Evolutionary conservation across 2,888 invertebrate genomes (phyloP).

Genomic region (Agriopis leucophaearia): DNA sequence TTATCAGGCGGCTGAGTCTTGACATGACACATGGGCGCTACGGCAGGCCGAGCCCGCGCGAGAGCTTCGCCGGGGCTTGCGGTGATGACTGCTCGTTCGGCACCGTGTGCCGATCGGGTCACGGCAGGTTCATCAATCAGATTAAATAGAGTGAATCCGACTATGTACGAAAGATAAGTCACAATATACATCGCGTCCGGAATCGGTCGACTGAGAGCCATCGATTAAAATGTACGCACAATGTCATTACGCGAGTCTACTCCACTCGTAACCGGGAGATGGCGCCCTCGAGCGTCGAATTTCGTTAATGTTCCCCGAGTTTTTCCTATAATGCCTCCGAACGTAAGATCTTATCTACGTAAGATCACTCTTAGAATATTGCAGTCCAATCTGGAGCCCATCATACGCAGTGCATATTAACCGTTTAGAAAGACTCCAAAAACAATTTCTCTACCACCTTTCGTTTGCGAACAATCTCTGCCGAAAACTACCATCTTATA

Average conservation of each 20-base stretch:
- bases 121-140: slow-evolving; percentile 63
- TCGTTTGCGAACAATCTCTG: too few species aligned
- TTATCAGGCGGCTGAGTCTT: slow-evolving; percentile 80
- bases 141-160: slow-evolving; percentile 60
- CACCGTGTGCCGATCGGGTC: slow-evolving; percentile 36
- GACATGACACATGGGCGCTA: slow-evolving; percentile 81
- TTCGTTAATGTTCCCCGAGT: slow-evolving; percentile 65
- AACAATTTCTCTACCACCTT: too few species aligned
- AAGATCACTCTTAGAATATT: too few species aligned
- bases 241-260: slow-evolving; percentile 70
- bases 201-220: slow-evolving; percentile 69
- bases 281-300: slow-evolving; percentile 59
- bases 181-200: slow-evolving; percentile 60
- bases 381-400: too few species aligned
- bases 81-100: slow-evolving; percentile 9
- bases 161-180: slow-evolving; percentile 60
- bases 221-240: slow-evolving; percentile 77
- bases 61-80: background rate
- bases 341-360: too few species aligned
- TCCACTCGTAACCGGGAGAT: slow-evolving; percentile 62
- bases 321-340: slow-evolving; percentile 63
- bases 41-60: slow-evolving; percentile 64
- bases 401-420: too few species aligned
- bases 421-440: too few species aligned
- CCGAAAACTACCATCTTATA: too few species aligned